Conservation (phyloP, 2,113 vertebrate species). For the Chaenocephalus aceratus region DNA sequence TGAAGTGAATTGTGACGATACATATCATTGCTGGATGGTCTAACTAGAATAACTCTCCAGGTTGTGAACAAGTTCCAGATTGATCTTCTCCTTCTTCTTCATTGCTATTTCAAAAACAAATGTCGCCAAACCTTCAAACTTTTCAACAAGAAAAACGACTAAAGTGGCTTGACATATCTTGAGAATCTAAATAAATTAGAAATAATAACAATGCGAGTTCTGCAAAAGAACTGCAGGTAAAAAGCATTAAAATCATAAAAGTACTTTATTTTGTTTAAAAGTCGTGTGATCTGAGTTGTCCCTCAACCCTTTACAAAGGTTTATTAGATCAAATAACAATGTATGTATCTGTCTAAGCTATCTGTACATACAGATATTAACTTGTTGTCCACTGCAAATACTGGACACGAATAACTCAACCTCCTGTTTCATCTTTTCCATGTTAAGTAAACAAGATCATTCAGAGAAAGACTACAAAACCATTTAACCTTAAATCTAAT, state of each 20-base stretch:
- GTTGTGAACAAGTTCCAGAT: slow-evolving; percentile 19
- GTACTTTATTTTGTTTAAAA: too few relatives aligned
- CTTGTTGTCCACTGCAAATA: too few relatives aligned
- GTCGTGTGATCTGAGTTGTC: too few relatives aligned
- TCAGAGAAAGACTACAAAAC: neutral
- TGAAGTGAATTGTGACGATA: too few relatives aligned
- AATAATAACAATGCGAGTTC: neutral
- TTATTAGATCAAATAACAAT: too few relatives aligned
- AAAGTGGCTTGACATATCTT: neutral
- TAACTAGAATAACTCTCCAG: slow-evolving; percentile 23
- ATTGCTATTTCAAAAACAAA: slow-evolving; percentile 23
- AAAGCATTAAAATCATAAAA: neutral
- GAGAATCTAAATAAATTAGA: neutral
- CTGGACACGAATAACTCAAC: too few relatives aligned
- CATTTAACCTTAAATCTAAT: neutral
- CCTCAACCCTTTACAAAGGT: too few relatives aligned
- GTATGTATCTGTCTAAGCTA: too few relatives aligned
- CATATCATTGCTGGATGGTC: neutral
- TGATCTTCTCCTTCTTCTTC: slow-evolving; percentile 11
- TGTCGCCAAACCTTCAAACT: neutral
- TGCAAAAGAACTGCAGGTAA: neutral
- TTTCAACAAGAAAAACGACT: neutral
- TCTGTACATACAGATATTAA: too few relatives aligned
- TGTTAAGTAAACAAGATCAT: too few relatives aligned
- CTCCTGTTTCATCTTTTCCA: too few relatives aligned